Evolutionary conservation across 2,888 invertebrate species (phyloP), one percentile per base, ranked within the genome.

Genomic region (Platypus cylindrus): DNA sequence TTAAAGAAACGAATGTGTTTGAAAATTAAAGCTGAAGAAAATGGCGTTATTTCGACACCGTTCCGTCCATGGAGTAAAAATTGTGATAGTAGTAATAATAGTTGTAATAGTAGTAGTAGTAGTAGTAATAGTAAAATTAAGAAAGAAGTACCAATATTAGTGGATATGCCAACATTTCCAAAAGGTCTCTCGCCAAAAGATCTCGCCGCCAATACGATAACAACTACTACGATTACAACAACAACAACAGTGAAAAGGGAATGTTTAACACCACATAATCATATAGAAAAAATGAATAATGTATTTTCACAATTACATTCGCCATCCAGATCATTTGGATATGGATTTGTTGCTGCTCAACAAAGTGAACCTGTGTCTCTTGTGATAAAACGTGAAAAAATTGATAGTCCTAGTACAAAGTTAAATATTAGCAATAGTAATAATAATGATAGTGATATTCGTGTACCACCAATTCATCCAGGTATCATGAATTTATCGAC

Each of bases 1-100:
- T 66, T 78, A 0, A 78, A 82, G 57, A 84, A 84, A 55, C 68
- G 81, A 26, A 72, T 76, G 53, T 71, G 77, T 17, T 66, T 73
- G 37, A 64, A 67, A 48, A 47, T 53, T 14, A 56, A 56, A 38
- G 53, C 51, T 9, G 16, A 26, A 7, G 25, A 34, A 13, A 26
- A 12, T 12, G 17, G 3, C n/a, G 37, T 38, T 29, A 45, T 43
- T 43, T 62, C 43, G 62, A 68, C 36, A 51, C 66, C 69, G 2
- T 81, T 75, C 56, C 60, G 78, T 43, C 77, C 78, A 4, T 82
- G 79, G 80, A 78, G 74, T 38, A 55, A 59, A 25, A 55, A 36
- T 2, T 41, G 36, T 14, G 11, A 16, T 28, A 15, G 22, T 13
- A 17, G 7, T 4, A 18, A 29, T n/a, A 9, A 7, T 5, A 25